Conservation (phyloP, 2,797 vertebrate genomes). For the Poecilia wingei region DNA sequence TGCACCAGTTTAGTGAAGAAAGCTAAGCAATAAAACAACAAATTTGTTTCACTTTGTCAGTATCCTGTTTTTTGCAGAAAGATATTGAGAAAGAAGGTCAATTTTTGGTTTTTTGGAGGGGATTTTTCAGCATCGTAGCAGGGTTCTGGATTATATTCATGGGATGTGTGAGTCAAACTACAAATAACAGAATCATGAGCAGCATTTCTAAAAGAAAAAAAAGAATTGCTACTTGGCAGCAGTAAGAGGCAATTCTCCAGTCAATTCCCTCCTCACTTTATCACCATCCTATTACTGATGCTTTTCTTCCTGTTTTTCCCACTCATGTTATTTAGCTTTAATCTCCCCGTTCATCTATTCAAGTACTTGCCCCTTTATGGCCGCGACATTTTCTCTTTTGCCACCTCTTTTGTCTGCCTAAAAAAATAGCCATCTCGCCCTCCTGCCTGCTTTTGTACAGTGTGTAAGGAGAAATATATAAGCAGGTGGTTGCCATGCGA, state of each 20-base stretch:
- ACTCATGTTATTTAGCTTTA: constrained; percentile 34
- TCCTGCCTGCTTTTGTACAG: constrained; percentile 47
- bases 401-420: constrained; percentile 36
- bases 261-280: constrained; percentile 9
- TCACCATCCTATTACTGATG: constrained; percentile 22
- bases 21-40: not conserved
- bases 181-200: constrained; percentile 21
- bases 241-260: constrained; percentile 22
- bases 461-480: constrained; percentile 70
- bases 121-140: not conserved
- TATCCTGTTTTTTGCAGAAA: not conserved
- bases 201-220: constrained; percentile 7
- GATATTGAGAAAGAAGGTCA: not conserved
- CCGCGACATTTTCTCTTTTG: constrained; percentile 11
- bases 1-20: not conserved
- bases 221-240: not conserved
- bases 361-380: not conserved
- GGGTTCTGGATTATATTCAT: not conserved
- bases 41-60: not conserved
- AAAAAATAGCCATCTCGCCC: constrained; percentile 42
- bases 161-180: constrained; percentile 19
- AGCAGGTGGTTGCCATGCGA: constrained; percentile 81
- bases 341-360: constrained; percentile 41
- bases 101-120: not conserved
- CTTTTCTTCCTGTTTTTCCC: constrained; percentile 13